phyloP scores from a whole-genome alignment of 2,797 vertebrate genomes.

The Hapalemur alaotrensis region DNA sequence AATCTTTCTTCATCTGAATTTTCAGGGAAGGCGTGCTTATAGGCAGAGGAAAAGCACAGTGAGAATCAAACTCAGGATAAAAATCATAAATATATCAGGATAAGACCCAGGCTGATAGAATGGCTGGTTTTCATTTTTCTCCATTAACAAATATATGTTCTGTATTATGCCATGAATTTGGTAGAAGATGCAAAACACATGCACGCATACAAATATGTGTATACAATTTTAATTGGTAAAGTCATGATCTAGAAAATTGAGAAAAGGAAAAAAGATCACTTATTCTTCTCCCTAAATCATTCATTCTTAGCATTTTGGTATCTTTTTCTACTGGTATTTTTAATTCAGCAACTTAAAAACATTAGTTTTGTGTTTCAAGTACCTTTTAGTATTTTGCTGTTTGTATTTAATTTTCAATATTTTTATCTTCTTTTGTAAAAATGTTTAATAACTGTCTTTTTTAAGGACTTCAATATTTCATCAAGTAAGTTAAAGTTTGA shows the following conservation, averaged over 20 bases:
- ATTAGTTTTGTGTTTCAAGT: background rate
- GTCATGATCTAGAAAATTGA: background rate
- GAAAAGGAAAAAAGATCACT: background rate
- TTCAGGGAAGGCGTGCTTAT: background rate
- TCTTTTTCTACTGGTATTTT: background rate
- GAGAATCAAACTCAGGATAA: background rate
- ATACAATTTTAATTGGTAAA: background rate
- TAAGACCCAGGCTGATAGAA: background rate
- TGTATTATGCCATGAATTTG: background rate
- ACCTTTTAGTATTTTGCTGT: background rate
- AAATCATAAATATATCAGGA: background rate
- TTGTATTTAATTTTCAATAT: background rate
- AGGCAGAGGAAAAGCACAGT: background rate
- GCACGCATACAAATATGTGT: background rate
- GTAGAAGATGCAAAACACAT: background rate
- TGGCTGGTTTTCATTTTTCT: background rate
- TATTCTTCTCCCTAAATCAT: background rate
- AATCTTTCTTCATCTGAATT: constrained; percentile 25
- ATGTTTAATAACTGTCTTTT: background rate
- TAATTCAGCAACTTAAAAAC: background rate
- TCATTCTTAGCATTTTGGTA: background rate
- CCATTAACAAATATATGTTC: background rate
- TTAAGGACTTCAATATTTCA: background rate
- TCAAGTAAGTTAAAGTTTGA: background rate
- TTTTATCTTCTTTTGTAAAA: background rate